Base-by-base conservation (phyloP, 2,113 vertebrate species). In the Dipodomys ordii region DNA sequence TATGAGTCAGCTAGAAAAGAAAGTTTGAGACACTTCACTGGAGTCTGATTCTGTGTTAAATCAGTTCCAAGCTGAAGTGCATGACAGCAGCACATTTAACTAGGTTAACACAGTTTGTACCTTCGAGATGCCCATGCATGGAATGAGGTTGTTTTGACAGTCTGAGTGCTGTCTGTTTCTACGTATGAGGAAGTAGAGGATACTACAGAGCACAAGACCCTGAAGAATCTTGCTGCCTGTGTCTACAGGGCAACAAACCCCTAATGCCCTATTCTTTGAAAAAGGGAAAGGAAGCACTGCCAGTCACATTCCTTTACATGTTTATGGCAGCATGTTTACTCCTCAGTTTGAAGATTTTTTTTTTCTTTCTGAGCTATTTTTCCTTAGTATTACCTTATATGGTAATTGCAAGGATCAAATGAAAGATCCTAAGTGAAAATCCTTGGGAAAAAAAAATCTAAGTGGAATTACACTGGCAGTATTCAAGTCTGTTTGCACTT, bases 361-460 rank as follows among this genome's bases (percentile, higher is more conserved):
- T 39, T 57, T 57, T 57, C 53, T 57, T 57, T 57, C 81, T 93
- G 78, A 86, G 35, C 44, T 22, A n/a, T 80, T 95, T 96, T 92
- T 94, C 86, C 64, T 93, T 92, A 92, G 60, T 89, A 67, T 76
- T 92, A 88, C 87, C 83, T 94, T 94, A 83, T 92, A 83, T 90
- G 91, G 91, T 80, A 71, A 96, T 94, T 77, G 39, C 78, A 95
- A 94, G 13, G 23, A 32, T 88, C 80, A 90, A 87, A 85, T 90
- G 30, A 95, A 95, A 96, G 74, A 74, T 68, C 30, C 23, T 80
- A 90, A 92, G 62, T 88, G 62, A 83, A 83, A 92, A 83, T 62
- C 72, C 35, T 90, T 86, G 39, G 39, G 27, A 53, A 72, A 96
- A 72, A 96, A 89, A 91, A 83, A 72, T 91, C 44, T 88, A 84